Evolutionary conservation across 30 jellyfish, hydroid and myxozoan species (phyloP), one percentile per base, ranked within the genome.

Genomic region (Catostylus mosaicus): DNA sequence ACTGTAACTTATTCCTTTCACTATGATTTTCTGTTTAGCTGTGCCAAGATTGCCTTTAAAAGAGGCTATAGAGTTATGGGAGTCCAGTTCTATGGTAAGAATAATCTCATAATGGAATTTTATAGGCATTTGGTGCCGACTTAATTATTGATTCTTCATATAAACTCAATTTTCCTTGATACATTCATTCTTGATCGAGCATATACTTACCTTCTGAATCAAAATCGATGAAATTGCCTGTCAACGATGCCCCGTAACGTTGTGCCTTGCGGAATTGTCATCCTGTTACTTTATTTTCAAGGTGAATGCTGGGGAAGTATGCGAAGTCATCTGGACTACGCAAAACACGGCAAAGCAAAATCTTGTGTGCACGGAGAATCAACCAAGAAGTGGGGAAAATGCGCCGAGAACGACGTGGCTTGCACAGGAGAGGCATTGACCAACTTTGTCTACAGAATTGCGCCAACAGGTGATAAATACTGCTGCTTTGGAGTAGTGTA

Each of bases 281-380:
- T n/a, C n/a, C n/a, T n/a, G n/a, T 9, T 50, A 16, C 2, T 50
- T 43, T 68, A 33, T 2, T 50, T 54, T 71, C 26, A 43, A 84
- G 95, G 88, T 31, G 97, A 90, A 73, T 90, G 97, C 36, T 90
- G 97, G 97, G 88, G 93, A 29, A 82, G 92, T 48, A 27, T 80
- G 66, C 51, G 89, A 14, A 90, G 91, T 11, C 96, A 90, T 48
- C 62, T 65, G 67, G 69, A 56, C 62, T 90, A 71, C 35, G 81
- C 68, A 11, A 84, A 82, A 47, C 91, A 82, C 64, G 97, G 95
- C 16, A 35, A 70, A 26, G 30, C 89, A 2, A 46, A 78, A 19
- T 76, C 84, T 22, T 90, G 97, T 38, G 89, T 83, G 3, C 88
- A 73, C 35, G 84, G 77, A 3, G 95, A 78, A 37, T 57, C 73